Percentiles rank a stretch among this genome's conserved stretches.
phyloP scores from a whole-genome alignment of 1,140 invertebrate species.

The Brachionus asplanchnoidis region DNA sequence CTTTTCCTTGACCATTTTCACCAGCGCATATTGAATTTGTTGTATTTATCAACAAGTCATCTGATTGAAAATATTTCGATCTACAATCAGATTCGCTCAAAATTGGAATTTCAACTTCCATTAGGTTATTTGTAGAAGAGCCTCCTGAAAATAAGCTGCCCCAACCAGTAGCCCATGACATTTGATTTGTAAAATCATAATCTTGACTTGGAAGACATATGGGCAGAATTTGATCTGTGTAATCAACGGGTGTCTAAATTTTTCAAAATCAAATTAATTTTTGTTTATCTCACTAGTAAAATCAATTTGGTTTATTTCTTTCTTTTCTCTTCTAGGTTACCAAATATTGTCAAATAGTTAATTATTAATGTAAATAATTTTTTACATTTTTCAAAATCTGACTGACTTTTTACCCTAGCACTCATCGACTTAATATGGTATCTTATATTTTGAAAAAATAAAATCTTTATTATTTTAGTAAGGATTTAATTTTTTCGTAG shows the following conservation, averaged over 20 bases:
- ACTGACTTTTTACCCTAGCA: too few species aligned
- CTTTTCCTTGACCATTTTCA: background rate
- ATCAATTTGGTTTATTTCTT: too few species aligned
- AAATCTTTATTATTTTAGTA: too few species aligned
- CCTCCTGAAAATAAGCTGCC: background rate
- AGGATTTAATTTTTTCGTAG: too few species aligned
- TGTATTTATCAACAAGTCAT: background rate
- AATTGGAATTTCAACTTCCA: conserved; percentile 33
- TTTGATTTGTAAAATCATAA: background rate
- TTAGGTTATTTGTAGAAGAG: background rate
- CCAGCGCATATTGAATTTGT: conserved; percentile 16
- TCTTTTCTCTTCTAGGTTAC: too few species aligned
- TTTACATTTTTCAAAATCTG: too few species aligned
- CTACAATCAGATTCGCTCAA: conserved; percentile 5
- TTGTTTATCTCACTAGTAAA: too few species aligned
- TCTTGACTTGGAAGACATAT: background rate
- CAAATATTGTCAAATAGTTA: too few species aligned
- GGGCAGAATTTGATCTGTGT: background rate
- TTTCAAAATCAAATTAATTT: too few species aligned
- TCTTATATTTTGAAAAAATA: too few species aligned
- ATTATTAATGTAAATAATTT: too few species aligned
- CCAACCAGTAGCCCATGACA: conserved; percentile 31
- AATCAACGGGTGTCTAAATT: background rate
- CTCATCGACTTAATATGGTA: too few species aligned
- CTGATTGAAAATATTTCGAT: background rate